Conservation (phyloP, 2,113 vertebrate species). For the Cinclus cinclus region DNA sequence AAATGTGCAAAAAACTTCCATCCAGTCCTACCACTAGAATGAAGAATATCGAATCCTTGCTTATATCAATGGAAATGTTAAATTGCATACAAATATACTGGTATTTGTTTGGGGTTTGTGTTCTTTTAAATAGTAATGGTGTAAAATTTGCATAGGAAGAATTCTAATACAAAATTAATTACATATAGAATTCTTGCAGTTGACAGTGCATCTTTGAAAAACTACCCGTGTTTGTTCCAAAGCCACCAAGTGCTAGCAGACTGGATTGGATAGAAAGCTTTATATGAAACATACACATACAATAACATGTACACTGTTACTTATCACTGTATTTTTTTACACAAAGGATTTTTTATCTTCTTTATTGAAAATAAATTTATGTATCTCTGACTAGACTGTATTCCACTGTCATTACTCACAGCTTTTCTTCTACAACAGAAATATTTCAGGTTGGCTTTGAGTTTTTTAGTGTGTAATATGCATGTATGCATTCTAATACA, state of each 20-base stretch:
- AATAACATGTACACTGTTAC: neutral
- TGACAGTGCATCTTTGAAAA: neutral
- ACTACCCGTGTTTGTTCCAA: neutral
- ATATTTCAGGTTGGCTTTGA: neutral
- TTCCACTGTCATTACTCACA: neutral
- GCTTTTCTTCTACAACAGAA: neutral
- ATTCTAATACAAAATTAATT: neutral
- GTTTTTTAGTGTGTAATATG: neutral
- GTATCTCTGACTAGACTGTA: neutral
- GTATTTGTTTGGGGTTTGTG: neutral
- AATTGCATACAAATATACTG: neutral
- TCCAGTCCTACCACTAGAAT: neutral
- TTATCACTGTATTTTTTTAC: conserved; percentile 2
- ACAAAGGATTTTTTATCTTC: neutral
- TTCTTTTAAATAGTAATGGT: neutral
- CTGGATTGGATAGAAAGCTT: neutral
- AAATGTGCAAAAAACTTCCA: neutral
- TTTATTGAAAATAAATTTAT: neutral
- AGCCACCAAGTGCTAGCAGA: neutral
- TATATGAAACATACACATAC: neutral
- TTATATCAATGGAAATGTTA: neutral
- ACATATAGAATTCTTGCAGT: neutral
- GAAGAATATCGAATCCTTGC: neutral
- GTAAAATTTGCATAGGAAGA: neutral
- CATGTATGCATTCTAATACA: neutral